These are phyloP conservation scores for Salminus brasiliensis DNA, from an alignment of 2,113 vertebrate genomes.

Conservation along the genomic window DNA sequence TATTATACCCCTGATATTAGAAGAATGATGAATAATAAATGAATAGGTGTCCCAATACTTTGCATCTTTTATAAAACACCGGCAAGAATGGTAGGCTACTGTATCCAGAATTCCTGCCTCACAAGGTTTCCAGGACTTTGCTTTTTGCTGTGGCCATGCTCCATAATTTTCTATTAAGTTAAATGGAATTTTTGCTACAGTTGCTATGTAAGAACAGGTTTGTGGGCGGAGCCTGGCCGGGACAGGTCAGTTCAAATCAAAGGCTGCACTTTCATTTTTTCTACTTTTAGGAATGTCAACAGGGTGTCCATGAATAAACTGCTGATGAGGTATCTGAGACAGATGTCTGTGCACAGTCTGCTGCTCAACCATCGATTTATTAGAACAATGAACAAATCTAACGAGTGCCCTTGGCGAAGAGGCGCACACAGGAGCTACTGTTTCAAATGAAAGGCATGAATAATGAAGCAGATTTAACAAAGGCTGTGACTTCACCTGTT, in stretches of 20 bases:
- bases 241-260: background rate
- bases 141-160: too few species aligned
- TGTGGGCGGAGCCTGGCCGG: too few species aligned
- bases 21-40: too few species aligned
- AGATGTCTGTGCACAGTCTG: conserved; percentile 18
- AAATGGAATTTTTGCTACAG: background rate
- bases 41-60: too few species aligned
- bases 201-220: too few species aligned
- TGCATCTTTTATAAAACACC: too few species aligned
- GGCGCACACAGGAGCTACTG: conserved; percentile 50
- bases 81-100: too few species aligned
- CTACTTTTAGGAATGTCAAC: background rate
- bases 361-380: conserved; percentile 48
- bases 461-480: conserved; percentile 63
- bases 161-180: too few species aligned
- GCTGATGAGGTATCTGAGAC: background rate
- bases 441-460: conserved; percentile 57
- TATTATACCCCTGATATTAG: too few species aligned
- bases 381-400: conserved; percentile 57
- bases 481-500: conserved; percentile 59
- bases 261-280: background rate
- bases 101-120: too few species aligned
- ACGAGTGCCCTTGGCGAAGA: conserved; percentile 54
- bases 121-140: too few species aligned
- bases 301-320: background rate